Evolutionary conservation across 2,888 invertebrate genomes (phyloP).

Genomic region (Conomelus anceps): DNA sequence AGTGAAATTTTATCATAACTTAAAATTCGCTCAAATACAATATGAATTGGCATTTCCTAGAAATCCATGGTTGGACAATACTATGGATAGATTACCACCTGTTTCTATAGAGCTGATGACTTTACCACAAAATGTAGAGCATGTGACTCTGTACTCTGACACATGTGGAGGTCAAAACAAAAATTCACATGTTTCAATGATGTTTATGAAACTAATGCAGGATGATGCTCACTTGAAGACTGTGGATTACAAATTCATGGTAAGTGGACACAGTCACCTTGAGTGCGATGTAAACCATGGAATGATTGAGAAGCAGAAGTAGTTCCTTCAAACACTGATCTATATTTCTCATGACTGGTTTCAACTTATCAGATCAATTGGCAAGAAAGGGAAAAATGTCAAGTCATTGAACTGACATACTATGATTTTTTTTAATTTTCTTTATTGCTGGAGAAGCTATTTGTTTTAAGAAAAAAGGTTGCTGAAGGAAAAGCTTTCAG

Average conservation of each 20-base stretch:
- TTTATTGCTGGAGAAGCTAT: background rate
- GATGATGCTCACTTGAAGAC: background rate
- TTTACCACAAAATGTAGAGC: background rate
- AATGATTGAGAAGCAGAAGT: background rate
- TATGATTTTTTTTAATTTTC: background rate
- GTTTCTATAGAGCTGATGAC: slow-evolving; percentile 25
- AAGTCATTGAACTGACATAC: background rate
- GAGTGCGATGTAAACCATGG: background rate
- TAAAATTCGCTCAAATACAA: too few relatives aligned
- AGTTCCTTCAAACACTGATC: background rate
- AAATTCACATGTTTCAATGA: background rate
- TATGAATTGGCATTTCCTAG: too few relatives aligned
- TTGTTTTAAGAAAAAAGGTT: too few relatives aligned
- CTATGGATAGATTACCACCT: background rate
- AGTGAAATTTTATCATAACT: too few relatives aligned
- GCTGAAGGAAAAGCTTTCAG: too few relatives aligned
- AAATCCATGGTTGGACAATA: too few relatives aligned
- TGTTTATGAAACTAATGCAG: background rate
- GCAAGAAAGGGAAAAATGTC: background rate
- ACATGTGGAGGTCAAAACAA: background rate
- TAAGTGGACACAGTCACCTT: background rate
- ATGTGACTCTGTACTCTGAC: background rate
- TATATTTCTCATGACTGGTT: background rate
- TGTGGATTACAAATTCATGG: background rate
- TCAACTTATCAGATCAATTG: background rate